Percentiles rank a stretch among this genome's conserved stretches.
Evolutionary conservation across 1,140 invertebrate species (phyloP).

Genomic region (Mycetomoellerius zeteki): DNA sequence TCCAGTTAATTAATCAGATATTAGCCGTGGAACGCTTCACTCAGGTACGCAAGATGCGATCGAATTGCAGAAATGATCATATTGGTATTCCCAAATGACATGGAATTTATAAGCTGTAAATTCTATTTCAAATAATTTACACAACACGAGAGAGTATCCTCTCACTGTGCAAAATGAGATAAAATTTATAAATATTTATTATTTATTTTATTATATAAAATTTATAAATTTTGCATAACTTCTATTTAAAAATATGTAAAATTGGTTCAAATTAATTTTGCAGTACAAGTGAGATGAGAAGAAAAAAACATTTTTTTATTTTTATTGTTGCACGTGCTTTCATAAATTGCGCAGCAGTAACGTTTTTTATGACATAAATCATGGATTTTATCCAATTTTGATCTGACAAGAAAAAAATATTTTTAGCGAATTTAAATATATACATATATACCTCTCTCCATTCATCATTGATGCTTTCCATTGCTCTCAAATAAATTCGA

Average conservation of each 20-base stretch:
- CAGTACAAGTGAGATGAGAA: not conserved
- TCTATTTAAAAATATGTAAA: not conserved
- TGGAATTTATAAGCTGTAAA: constrained; percentile 54
- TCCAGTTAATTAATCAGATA: constrained; percentile 87
- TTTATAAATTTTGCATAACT: constrained; percentile 18
- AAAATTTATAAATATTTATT: no score
- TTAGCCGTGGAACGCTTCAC: constrained; percentile 79
- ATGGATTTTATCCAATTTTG: constrained; percentile 24
- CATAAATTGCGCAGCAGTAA: constrained; percentile 15
- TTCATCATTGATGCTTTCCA: constrained; percentile 54
- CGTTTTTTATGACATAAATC: constrained; percentile 43
- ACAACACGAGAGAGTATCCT: not conserved
- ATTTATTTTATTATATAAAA: no score
- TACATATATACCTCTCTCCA: constrained; percentile 12
- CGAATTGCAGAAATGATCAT: constrained; percentile 21
- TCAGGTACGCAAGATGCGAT: constrained; percentile 71
- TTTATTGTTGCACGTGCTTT: constrained; percentile 14
- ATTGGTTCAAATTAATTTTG: not conserved
- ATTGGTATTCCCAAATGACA: constrained; percentile 48
- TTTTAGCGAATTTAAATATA: constrained; percentile 34
- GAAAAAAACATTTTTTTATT: constrained; percentile 15
- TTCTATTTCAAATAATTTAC: constrained; percentile 20
- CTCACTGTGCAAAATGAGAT: no score
- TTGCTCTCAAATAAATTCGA: constrained; percentile 39
- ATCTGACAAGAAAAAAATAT: constrained; percentile 49